phyloP scores from a whole-genome alignment of 2,888 invertebrate genomes.

The Conistra vaccinii region DNA sequence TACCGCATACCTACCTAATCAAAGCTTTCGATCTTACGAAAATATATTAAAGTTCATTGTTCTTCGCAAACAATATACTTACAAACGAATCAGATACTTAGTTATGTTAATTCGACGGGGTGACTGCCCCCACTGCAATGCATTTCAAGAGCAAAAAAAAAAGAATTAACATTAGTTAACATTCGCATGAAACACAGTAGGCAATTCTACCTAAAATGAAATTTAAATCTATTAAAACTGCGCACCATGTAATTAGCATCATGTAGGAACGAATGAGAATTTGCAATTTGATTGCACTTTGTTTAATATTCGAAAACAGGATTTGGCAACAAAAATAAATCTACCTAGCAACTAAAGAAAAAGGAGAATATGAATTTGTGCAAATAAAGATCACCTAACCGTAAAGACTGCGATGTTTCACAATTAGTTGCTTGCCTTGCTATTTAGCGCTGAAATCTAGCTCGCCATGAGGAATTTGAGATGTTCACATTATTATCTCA shows the following conservation, averaged over 20 bases:
- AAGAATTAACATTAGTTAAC: constrained; percentile 7
- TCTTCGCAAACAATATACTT: constrained; percentile 48
- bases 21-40: constrained; percentile 37
- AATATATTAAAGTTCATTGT: constrained; percentile 60
- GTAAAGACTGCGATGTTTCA: constrained; percentile 45
- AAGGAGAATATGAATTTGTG: constrained; percentile 37
- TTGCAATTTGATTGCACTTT: constrained; percentile 36
- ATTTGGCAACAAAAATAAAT: constrained; percentile 32
- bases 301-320: constrained; percentile 36
- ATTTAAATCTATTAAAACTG: constrained; percentile 13
- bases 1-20: constrained; percentile 26
- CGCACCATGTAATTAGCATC: constrained; percentile 1
- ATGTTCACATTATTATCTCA: constrained; percentile 43
- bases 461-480: constrained; percentile 52
- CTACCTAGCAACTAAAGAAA: constrained; percentile 18
- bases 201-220: constrained; percentile 13
- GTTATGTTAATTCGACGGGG: constrained; percentile 52
- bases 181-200: constrained; percentile 30
- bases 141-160: constrained; percentile 36
- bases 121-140: constrained; percentile 47
- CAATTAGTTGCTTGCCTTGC: constrained; percentile 58
- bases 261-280: constrained; percentile 16
- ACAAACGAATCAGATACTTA: constrained; percentile 45
- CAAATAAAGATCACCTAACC: constrained; percentile 46
- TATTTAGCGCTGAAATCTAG: constrained; percentile 54